Conservation (phyloP, 1,140 invertebrate genomes). For the Aphelenchoides avenae region DNA sequence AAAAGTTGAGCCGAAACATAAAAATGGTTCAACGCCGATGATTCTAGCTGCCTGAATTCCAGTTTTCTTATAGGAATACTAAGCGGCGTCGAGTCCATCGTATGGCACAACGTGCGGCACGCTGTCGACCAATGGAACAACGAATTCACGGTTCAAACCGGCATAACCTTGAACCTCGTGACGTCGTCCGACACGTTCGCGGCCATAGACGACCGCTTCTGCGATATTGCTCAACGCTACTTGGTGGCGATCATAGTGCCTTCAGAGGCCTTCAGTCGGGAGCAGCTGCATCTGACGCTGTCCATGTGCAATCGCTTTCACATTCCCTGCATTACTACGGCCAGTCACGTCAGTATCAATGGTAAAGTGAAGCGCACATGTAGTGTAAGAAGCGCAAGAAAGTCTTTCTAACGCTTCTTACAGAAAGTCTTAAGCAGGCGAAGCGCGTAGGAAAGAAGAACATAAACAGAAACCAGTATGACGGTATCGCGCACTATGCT, state of each 20-base stretch:
- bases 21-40: no score
- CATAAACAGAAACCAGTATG: no score
- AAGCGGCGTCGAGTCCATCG: constrained; percentile 29
- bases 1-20: no score
- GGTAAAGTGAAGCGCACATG: background rate
- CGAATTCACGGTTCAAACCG: constrained; percentile 25
- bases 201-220: constrained; percentile 47
- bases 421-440: no score
- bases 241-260: constrained; percentile 46
- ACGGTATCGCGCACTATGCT: no score
- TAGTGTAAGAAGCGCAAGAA: background rate
- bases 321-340: constrained; percentile 41
- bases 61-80: constrained; percentile 25
- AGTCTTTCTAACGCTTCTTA: no score
- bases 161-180: constrained; percentile 29
- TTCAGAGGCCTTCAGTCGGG: constrained; percentile 20
- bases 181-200: constrained; percentile 21
- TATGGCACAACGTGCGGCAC: constrained; percentile 43
- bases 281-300: constrained; percentile 14
- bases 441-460: no score
- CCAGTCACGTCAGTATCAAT: background rate
- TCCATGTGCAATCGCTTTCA: constrained; percentile 56
- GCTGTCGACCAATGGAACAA: constrained; percentile 49
- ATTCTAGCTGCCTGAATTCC: no score
- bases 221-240: constrained; percentile 50